phyloP scores from a whole-genome alignment of 1,140 invertebrate genomes.

The Akabosia matsudoensis region DNA sequence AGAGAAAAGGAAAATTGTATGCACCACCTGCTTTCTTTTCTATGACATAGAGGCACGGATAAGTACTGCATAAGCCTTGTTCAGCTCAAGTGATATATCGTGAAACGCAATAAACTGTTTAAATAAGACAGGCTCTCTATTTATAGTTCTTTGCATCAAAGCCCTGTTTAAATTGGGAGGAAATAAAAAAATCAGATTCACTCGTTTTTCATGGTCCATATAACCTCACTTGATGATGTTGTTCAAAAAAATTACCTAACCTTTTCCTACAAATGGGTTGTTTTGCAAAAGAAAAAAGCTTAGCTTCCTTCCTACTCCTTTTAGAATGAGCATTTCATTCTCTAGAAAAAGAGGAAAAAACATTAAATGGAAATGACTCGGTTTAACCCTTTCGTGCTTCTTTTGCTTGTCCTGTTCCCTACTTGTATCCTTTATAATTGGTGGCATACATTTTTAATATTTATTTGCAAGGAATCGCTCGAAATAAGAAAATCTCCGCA shows the following conservation, averaged over 20 bases:
- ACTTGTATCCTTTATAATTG: constrained; percentile 5
- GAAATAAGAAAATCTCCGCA: no score
- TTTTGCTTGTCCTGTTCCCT: background rate
- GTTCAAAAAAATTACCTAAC: background rate
- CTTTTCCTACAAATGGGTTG: background rate
- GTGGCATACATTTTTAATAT: constrained; percentile 9
- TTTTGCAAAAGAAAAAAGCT: background rate
- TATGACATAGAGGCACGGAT: background rate
- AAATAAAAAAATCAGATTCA: constrained; percentile 20
- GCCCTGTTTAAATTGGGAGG: background rate
- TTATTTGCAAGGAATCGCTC: no score
- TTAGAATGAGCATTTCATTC: background rate
- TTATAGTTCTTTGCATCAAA: background rate
- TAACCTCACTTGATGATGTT: constrained; percentile 15
- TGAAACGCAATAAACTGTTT: background rate
- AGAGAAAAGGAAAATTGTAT: no score
- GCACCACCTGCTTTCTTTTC: background rate
- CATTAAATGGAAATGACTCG: constrained; percentile 6
- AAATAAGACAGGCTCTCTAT: background rate
- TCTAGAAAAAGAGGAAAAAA: background rate
- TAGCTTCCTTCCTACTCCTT: background rate
- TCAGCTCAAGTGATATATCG: background rate
- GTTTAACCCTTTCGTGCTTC: background rate
- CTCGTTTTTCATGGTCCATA: constrained; percentile 23
- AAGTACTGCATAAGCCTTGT: background rate